Evolutionary conservation across 2,888 invertebrate genomes (phyloP).

Genomic region (Drosophila diplacantha): DNA sequence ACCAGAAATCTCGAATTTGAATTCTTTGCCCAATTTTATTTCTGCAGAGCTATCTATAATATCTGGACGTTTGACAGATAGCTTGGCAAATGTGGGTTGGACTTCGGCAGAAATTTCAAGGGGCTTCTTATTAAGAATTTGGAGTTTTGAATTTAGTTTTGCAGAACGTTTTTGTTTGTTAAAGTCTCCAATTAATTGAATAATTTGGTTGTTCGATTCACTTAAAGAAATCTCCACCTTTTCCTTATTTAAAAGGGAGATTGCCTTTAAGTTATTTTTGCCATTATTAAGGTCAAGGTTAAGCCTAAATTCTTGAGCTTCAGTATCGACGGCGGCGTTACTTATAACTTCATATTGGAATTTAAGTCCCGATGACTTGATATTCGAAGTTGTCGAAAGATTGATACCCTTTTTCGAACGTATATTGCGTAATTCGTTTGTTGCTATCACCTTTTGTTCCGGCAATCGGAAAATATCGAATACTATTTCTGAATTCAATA

Average conservation of each 20-base stretch:
- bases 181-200: slow-evolving; percentile 57
- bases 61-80: slow-evolving; percentile 59
- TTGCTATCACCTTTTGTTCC: slow-evolving; percentile 79
- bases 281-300: slow-evolving; percentile 74
- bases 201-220: slow-evolving; percentile 65
- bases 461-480: slow-evolving; percentile 82
- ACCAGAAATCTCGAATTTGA: slow-evolving; percentile 59
- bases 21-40: slow-evolving; percentile 70
- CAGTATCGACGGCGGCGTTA: slow-evolving; percentile 67
- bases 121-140: slow-evolving; percentile 64
- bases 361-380: slow-evolving; percentile 78
- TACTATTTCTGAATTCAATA: slow-evolving; percentile 75
- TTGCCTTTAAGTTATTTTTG: slow-evolving; percentile 65
- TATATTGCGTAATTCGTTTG: slow-evolving; percentile 45
- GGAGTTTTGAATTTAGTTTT: slow-evolving; percentile 61
- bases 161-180: slow-evolving; percentile 59
- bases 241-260: slow-evolving; percentile 72
- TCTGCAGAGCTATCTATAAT: slow-evolving; percentile 66
- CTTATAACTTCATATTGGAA: slow-evolving; percentile 67
- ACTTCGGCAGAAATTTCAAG: slow-evolving; percentile 63
- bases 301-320: slow-evolving; percentile 66
- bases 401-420: slow-evolving; percentile 75
- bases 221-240: slow-evolving; percentile 66
- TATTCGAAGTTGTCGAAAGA: slow-evolving; percentile 74
- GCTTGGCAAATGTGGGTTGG: slow-evolving; percentile 58